phyloP scores from a whole-genome alignment of 1,140 invertebrate species.

The Phortica variegata region DNA sequence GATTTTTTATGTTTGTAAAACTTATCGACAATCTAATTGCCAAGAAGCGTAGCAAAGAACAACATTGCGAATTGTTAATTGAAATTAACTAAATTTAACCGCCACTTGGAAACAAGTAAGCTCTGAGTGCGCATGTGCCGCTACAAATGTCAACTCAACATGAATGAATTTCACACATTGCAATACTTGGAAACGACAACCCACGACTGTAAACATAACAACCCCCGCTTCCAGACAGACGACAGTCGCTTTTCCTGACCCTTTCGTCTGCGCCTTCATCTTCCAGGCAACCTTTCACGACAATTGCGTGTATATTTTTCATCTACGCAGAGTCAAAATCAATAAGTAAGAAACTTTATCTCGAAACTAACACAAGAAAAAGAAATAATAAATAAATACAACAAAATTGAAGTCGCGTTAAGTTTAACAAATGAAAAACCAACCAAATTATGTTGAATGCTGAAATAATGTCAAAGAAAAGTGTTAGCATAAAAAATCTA shows the following conservation, averaged over 20 bases:
- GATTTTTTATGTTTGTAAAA: too few species aligned
- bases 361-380: conserved; percentile 5
- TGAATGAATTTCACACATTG: conserved; percentile 34
- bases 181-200: background rate
- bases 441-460: conserved; percentile 6
- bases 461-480: conserved; percentile 48
- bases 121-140: conserved; percentile 27
- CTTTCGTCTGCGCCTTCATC: conserved; percentile 4
- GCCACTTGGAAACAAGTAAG: conserved; percentile 16
- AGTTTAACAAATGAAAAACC: conserved; percentile 12
- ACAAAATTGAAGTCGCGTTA: conserved; percentile 5
- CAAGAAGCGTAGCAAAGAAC: too few species aligned
- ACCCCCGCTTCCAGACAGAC: conserved; percentile 9
- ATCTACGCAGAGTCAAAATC: conserved; percentile 49
- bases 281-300: conserved; percentile 29
- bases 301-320: conserved; percentile 26
- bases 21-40: too few species aligned
- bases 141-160: conserved; percentile 13
- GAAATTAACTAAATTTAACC: too few species aligned
- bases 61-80: too few species aligned
- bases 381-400: conserved; percentile 12
- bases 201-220: conserved; percentile 9
- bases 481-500: conserved; percentile 32
- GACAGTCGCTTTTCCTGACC: too few species aligned
- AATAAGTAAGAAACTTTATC: conserved; percentile 42